A percentile compares a stretch with the other conserved stretches of the same genome.
Conservation (phyloP, 2,113 vertebrate species). For the Panurus biarmicus region DNA sequence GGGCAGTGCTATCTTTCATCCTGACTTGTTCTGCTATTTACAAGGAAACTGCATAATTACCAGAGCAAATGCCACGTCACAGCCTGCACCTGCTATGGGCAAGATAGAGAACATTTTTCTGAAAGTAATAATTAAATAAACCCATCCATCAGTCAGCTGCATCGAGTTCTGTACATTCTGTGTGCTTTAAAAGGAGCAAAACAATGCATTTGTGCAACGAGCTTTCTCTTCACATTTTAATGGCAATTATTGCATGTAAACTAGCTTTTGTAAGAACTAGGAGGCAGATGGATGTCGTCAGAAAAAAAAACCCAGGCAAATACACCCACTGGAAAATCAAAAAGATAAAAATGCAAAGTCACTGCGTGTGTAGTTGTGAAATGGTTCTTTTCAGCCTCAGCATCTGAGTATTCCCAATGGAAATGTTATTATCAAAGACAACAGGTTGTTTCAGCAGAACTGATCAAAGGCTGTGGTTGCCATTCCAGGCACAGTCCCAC, state of each 20-base stretch:
- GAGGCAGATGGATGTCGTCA: conserved; percentile 43
- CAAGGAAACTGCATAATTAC: conserved; percentile 53
- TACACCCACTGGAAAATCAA: conserved; percentile 55
- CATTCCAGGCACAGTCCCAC: not conserved
- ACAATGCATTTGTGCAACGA: not conserved
- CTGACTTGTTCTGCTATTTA: conserved; percentile 55
- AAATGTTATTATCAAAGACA: conserved; percentile 39
- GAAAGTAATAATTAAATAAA: conserved; percentile 46
- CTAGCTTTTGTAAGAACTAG: not conserved
- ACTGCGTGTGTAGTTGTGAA: conserved; percentile 33
- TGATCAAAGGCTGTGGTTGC: conserved; percentile 34
- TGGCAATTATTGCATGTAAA: conserved; percentile 51
- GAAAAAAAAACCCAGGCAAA: conserved; percentile 16
- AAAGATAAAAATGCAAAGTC: conserved; percentile 54
- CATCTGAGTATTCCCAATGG: conserved; percentile 41
- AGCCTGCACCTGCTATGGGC: conserved; percentile 44
- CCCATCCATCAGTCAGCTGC: not conserved
- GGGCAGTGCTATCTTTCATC: conserved; percentile 54
- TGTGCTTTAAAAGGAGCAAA: conserved; percentile 2
- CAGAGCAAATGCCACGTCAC: conserved; percentile 62
- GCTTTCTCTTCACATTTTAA: conserved; percentile 11
- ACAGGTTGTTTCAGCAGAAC: conserved; percentile 38
- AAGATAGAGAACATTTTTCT: conserved; percentile 14
- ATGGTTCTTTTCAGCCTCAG: conserved; percentile 19
- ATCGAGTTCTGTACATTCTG: not conserved